Percentiles rank a stretch among this genome's conserved stretches.
These are phyloP conservation scores for Corynorhinus townsendii DNA, from an alignment of 2,113 vertebrate species.

Conservation along the genomic window DNA sequence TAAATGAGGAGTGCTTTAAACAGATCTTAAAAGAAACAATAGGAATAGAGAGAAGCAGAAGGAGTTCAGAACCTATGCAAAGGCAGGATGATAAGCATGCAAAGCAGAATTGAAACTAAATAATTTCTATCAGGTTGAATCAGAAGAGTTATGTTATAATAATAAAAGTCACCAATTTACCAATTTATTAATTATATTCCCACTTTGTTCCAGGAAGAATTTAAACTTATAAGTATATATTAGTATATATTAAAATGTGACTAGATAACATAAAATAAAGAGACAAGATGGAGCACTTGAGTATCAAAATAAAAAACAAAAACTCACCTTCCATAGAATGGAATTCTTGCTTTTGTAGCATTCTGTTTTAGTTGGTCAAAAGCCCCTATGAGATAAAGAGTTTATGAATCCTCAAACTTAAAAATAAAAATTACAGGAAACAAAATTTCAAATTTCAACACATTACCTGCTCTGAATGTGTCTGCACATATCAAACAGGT, in stretches of 20 bases:
- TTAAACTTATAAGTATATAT: not conserved
- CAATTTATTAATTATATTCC: conserved; percentile 8
- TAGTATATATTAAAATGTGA: not conserved
- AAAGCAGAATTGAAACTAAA: not conserved
- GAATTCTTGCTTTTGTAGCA: conserved; percentile 99
- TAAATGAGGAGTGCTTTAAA: not conserved
- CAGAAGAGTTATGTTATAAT: not conserved
- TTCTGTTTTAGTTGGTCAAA: conserved; percentile 99
- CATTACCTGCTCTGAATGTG: conserved; percentile 97
- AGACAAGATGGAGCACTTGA: not conserved
- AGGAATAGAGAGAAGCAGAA: not conserved
- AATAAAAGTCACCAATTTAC: not conserved
- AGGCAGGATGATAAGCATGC: not conserved
- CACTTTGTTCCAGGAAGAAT: not conserved
- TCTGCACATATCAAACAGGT: conserved; percentile 99
- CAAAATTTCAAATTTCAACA: conserved; percentile 38
- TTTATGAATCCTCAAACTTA: conserved; percentile 49
- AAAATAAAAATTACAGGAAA: conserved; percentile 25
- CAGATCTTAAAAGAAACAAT: not conserved
- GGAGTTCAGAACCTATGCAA: not conserved
- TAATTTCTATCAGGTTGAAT: not conserved
- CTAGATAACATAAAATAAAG: not conserved
- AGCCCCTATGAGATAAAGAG: conserved; percentile 86
- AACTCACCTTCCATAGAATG: conserved; percentile 97
- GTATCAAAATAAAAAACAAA: conserved; percentile 24